These are phyloP conservation scores for Rhagium mordax DNA, from an alignment of 2,888 invertebrate species.

Conservation along the genomic window DNA sequence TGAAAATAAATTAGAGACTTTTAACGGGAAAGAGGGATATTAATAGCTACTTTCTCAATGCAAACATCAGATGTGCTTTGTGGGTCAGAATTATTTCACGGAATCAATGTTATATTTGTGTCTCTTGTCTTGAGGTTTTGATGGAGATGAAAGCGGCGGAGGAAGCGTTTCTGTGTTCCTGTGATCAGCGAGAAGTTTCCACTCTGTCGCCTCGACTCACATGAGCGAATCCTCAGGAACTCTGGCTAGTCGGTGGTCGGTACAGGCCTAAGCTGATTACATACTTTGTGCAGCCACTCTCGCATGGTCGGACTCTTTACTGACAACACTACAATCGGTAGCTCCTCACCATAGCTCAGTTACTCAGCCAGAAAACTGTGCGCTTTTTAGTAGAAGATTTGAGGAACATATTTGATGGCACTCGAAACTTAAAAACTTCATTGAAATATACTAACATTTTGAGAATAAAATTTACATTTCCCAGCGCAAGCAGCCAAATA, in stretches of 20 bases:
- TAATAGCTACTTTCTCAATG: background rate
- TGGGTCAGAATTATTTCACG: background rate
- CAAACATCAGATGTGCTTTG: background rate
- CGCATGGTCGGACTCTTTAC: slow-evolving; percentile 65
- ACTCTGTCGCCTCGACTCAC: slow-evolving; percentile 66
- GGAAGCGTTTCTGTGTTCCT: slow-evolving; percentile 56
- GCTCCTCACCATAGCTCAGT: slow-evolving; percentile 9
- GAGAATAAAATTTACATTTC: too few relatives aligned
- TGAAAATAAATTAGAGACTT: too few relatives aligned
- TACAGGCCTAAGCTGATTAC: slow-evolving; percentile 66
- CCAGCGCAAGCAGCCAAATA: too few relatives aligned
- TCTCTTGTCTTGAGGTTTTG: slow-evolving; percentile 6
- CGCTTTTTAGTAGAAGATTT: background rate
- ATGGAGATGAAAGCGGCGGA: slow-evolving; percentile 22
- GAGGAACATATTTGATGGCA: background rate
- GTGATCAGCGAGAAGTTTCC: slow-evolving; percentile 67
- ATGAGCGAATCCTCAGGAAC: slow-evolving; percentile 68
- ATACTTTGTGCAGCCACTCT: slow-evolving; percentile 68
- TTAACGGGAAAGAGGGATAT: background rate
- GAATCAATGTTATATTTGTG: background rate
- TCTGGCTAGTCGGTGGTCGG: slow-evolving; percentile 52
- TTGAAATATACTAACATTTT: too few relatives aligned
- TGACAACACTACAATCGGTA: slow-evolving; percentile 36
- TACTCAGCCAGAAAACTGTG: background rate
- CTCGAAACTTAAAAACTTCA: background rate